Evolutionary conservation across 1,140 invertebrate genomes (phyloP), one percentile per base, ranked within the genome.

Genomic region (Pseudomyrmex concolor): DNA sequence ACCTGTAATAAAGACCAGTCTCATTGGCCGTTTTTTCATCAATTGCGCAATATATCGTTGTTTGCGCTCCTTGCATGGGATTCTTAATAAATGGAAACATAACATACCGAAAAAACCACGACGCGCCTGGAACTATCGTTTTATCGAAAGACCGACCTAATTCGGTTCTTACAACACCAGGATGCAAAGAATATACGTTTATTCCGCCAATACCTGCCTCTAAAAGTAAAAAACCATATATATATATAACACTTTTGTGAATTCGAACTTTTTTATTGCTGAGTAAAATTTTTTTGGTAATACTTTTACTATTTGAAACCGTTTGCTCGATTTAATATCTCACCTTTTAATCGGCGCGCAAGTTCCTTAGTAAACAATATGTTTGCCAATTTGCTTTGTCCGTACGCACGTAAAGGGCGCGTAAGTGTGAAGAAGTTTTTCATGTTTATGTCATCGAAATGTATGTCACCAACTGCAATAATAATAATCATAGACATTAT

Each of bases 381-480:
- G 86, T 97, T 97, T 9, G 97, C 96, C 76, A 97, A 86, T 95
- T 98, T 97, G 89, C 96, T 97, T 89, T 96, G 96, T 7, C 91
- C 86, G 91, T 97, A 98, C 9, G 34, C 34, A 7, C 0, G 2
- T 34, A 34, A 34, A 34, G 34, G 34, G 34, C 34, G 34, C 34
- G 34, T 34, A 5, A 34, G 5, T 34, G 5, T 34, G 34, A 34
- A 34, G 34, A 34, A 34, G 95, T 95, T 15, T 88, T 90, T 8
- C 94, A 70, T 2, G 96, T 91, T 66, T 94, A 97, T 86, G 92
- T 97, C 96, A 25, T 96, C 94, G 68, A 96, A 97, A 86, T 97
- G 94, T 22, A 97, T 97, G 45, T 88, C 86, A 2, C 96, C 96
- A 50, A 86, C 95, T 94, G 9, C 10, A 66, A 66, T n/a, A 92